Base-by-base conservation (phyloP, 2,888 invertebrate species). In the Philopedon plagiatum region DNA sequence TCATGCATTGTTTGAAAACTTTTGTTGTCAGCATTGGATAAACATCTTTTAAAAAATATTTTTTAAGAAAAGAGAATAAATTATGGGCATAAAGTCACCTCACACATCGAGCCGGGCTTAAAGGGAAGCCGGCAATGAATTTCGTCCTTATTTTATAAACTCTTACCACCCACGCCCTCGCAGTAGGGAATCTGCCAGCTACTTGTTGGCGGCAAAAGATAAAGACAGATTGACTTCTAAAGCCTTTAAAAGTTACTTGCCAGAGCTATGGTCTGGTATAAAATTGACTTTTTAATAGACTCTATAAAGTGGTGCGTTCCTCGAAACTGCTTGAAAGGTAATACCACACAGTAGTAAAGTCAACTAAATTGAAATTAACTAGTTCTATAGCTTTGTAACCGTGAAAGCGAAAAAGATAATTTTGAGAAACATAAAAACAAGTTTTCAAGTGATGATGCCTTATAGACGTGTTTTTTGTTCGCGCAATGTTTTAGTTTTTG, bases 81-180 rank as follows among this genome's bases (percentile, higher is more conserved):
- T 68, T 51, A 51, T 54, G 19, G 23, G 46, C 4, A 32, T 54
- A 37, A 44, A 18, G 66, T 54, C 51, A 69, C 63, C 69, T 69
- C 69, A 63, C 69, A 69, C 63, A 56, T 69, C 32, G 69, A 19
- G 26, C 18, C 13, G 34, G 15, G 39, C 41, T 46, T 26, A 69
- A 68, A 39, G 54, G 21, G 34, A 32, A 37, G 34, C 34, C 21
- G 69, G 46, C 69, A 63, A 69, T 46, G 63, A 63, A 63, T 69
- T 69, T 46, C 44, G 46, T 44, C 46, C 46, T 63, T 34, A 56
- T 69, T 69, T 63, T 63, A 69, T 68, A 60, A 51, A 63, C 21
- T 57, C 19, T 37, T 67, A 49, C 71, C 71, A 66, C 71, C 71
- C 71, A 71, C 71, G 62, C 66, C 71, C 66, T 66, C 71, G 11